Evolutionary conservation across 2,113 vertebrate genomes (phyloP).

Genomic region (Oophaga pumilio): DNA sequence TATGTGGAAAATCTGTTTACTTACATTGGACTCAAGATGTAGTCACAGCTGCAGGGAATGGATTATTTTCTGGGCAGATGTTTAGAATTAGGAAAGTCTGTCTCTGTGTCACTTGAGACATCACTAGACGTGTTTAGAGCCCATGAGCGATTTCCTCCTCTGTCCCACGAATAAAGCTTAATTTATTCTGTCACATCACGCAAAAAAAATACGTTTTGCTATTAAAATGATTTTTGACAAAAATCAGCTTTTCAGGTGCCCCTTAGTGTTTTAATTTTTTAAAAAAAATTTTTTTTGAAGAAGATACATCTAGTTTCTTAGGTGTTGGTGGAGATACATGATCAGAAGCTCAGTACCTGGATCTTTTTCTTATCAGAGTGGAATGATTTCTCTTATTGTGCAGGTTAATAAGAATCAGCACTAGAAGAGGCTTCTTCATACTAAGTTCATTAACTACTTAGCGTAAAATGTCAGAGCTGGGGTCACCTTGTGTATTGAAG

Average conservation of each 20-base stretch:
- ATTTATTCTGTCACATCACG: neutral
- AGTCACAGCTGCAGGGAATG: slow-evolving; percentile 68
- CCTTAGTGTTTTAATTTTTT: neutral
- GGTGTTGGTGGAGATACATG: neutral
- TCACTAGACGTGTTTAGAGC: slow-evolving; percentile 59
- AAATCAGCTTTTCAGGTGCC: neutral
- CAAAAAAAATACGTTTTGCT: neutral
- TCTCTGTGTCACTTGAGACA: slow-evolving; percentile 61
- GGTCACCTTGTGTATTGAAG: no score
- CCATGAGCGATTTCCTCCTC: slow-evolving; percentile 67
- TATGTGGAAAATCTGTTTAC: slow-evolving; percentile 62
- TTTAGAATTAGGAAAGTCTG: slow-evolving; percentile 60
- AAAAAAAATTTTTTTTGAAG: neutral
- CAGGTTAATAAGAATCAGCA: no score
- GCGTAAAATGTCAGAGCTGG: no score
- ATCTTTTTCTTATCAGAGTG: neutral
- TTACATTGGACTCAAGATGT: slow-evolving; percentile 66
- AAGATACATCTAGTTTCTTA: neutral
- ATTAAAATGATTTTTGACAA: neutral
- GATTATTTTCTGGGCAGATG: slow-evolving; percentile 63
- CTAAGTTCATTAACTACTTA: no score
- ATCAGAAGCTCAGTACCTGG: neutral
- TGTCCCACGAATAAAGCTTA: neutral
- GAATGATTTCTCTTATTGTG: neutral
- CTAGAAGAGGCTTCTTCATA: no score